These are phyloP conservation scores for Poeciliopsis turrubarensis DNA, from an alignment of 2,113 vertebrate species.

Conservation along the genomic window DNA sequence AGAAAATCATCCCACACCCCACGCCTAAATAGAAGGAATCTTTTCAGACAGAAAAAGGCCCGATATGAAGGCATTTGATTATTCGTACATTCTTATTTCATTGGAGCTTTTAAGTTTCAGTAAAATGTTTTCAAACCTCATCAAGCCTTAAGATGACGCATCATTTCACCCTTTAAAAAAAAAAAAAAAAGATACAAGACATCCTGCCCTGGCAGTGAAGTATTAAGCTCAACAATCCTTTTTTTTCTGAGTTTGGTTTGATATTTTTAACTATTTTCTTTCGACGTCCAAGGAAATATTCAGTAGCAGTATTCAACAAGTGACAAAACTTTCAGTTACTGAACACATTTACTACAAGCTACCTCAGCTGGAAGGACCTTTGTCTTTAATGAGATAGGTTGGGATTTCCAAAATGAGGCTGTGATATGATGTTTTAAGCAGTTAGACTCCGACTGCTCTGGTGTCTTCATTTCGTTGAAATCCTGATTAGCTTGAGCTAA, in stretches of 20 bases:
- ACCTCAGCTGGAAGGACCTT: conserved; percentile 28
- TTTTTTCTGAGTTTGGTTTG: conserved; percentile 11
- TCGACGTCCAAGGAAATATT: conserved; percentile 53
- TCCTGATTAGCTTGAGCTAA: not conserved
- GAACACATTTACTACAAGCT: conserved; percentile 61
- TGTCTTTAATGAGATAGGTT: not conserved
- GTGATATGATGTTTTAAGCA: not conserved
- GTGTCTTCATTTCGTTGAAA: not conserved
- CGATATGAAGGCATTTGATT: conserved; percentile 76
- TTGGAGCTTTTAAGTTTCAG: conserved; percentile 59
- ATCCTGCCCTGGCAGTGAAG: conserved; percentile 66
- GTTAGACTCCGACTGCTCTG: not conserved
- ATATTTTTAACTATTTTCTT: conserved; percentile 20
- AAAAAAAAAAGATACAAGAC: conserved; percentile 35
- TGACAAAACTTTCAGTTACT: conserved; percentile 59
- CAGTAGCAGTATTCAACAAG: conserved; percentile 63
- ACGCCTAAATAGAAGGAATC: conserved; percentile 56
- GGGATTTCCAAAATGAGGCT: not conserved
- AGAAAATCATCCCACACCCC: conserved; percentile 47
- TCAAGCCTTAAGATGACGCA: conserved; percentile 37
- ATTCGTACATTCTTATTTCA: conserved; percentile 79
- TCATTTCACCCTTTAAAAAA: conserved; percentile 18
- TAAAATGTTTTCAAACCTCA: conserved; percentile 31
- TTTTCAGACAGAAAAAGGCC: conserved; percentile 61
- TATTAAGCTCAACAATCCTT: conserved; percentile 43